Percentiles rank a stretch among this genome's conserved stretches.
phyloP scores from a whole-genome alignment of 2,113 vertebrate genomes.

The Ceyx melanurus region DNA sequence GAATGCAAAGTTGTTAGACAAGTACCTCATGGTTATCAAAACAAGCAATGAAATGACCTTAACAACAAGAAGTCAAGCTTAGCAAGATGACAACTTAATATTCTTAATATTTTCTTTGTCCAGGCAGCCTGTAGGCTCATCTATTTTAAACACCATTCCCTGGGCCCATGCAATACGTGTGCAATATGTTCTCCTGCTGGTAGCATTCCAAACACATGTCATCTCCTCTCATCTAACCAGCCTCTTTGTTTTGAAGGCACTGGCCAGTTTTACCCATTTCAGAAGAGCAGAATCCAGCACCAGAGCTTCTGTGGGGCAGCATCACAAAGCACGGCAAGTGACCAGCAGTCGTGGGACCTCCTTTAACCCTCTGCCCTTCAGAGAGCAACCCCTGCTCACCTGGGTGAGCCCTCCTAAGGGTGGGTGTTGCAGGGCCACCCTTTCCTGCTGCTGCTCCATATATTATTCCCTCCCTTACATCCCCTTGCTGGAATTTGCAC shows the following conservation, averaged over 20 bases:
- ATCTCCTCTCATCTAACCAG: neutral
- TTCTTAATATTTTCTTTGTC: neutral
- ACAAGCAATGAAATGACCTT: neutral
- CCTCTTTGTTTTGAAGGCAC: neutral
- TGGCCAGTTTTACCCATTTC: neutral
- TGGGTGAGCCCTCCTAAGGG: neutral
- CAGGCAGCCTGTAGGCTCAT: neutral
- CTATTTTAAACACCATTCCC: neutral
- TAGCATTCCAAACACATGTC: neutral
- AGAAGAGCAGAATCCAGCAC: neutral
- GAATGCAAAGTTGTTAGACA: neutral
- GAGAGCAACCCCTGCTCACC: neutral
- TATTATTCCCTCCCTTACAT: neutral
- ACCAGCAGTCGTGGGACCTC: neutral
- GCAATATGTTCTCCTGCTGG: neutral
- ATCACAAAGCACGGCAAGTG: neutral
- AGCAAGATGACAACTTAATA: neutral
- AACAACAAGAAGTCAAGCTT: neutral
- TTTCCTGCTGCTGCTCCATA: neutral
- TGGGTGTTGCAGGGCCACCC: rapidly evolving
- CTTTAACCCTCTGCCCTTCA: neutral
- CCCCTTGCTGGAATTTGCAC: rapidly evolving
- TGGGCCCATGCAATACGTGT: neutral
- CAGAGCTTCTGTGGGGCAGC: neutral
- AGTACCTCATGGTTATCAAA: neutral